phyloP scores from a whole-genome alignment of 2,113 vertebrate species.

The Platysternon megacephalum region DNA sequence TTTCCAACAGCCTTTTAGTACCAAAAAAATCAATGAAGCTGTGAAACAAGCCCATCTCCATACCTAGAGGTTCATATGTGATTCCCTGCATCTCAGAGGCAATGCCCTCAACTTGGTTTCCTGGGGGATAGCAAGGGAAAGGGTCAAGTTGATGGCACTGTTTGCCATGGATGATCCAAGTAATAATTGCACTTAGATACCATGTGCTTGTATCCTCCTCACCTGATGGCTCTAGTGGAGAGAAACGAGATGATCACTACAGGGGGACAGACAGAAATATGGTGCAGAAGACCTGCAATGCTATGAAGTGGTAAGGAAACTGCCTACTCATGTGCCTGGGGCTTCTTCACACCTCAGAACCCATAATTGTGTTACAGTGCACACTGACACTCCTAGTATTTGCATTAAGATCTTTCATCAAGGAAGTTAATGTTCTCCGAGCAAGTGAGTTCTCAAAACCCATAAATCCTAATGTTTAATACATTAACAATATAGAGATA shows the following conservation, averaged over 20 bases:
- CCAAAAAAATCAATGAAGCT: not conserved
- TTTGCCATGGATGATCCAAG: not conserved
- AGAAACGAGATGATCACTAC: not conserved
- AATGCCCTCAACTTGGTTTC: not conserved
- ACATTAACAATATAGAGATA: constrained; percentile 72
- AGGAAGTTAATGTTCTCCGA: constrained; percentile 64
- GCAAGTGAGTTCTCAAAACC: constrained; percentile 62
- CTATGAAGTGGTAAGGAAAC: constrained; percentile 43
- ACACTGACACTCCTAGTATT: constrained; percentile 50
- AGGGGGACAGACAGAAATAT: not conserved
- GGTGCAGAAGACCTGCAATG: constrained; percentile 37
- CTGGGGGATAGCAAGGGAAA: not conserved
- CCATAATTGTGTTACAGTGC: constrained; percentile 59
- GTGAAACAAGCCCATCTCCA: not conserved
- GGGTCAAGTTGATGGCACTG: not conserved
- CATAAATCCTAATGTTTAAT: constrained; percentile 73
- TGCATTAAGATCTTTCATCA: constrained; percentile 70
- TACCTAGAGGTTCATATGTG: not conserved
- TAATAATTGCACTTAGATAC: not conserved
- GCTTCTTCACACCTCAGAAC: constrained; percentile 56
- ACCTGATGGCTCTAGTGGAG: not conserved
- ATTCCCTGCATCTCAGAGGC: not conserved
- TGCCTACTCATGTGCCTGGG: constrained; percentile 41
- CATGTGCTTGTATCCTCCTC: not conserved
- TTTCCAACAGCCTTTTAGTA: not conserved